These are phyloP conservation scores for Cygnus buccinator DNA, from an alignment of 2,113 vertebrate species.

Conservation along the genomic window DNA sequence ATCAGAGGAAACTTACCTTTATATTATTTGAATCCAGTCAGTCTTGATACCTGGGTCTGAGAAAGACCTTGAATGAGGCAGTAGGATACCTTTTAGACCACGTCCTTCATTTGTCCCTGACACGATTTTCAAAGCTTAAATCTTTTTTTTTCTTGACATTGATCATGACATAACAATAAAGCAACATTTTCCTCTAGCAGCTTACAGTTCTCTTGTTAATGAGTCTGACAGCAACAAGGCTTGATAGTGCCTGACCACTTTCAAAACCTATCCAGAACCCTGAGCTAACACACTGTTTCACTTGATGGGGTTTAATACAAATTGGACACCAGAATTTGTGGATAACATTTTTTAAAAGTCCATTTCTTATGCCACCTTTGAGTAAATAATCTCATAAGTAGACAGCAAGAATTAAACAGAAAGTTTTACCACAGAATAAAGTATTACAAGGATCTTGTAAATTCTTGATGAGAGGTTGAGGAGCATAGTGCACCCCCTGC, in stretches of 20 bases:
- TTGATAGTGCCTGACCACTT: not conserved
- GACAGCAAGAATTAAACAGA: not conserved
- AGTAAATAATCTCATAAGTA: conserved; percentile 14
- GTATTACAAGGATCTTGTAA: not conserved
- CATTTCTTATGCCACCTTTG: not conserved
- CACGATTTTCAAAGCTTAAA: not conserved
- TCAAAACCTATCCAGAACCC: not conserved
- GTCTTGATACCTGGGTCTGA: not conserved
- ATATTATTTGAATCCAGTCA: not conserved
- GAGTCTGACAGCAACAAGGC: not conserved
- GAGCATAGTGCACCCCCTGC: not conserved
- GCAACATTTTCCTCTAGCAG: conserved; percentile 5
- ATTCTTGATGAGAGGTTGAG: not conserved
- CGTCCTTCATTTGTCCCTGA: not conserved
- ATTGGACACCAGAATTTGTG: not conserved
- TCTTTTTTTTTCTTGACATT: not conserved
- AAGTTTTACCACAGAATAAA: not conserved
- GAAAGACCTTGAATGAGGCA: not conserved
- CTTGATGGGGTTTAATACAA: not conserved
- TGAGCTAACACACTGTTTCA: not conserved
- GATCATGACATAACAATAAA: not conserved
- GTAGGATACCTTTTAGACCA: not conserved
- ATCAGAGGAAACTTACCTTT: not conserved
- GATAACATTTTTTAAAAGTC: not conserved
- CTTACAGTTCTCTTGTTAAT: conserved; percentile 5